These are phyloP conservation scores for Galendromus occidentalis DNA, from an alignment of 1,140 invertebrate genomes.

Conservation along the genomic window DNA sequence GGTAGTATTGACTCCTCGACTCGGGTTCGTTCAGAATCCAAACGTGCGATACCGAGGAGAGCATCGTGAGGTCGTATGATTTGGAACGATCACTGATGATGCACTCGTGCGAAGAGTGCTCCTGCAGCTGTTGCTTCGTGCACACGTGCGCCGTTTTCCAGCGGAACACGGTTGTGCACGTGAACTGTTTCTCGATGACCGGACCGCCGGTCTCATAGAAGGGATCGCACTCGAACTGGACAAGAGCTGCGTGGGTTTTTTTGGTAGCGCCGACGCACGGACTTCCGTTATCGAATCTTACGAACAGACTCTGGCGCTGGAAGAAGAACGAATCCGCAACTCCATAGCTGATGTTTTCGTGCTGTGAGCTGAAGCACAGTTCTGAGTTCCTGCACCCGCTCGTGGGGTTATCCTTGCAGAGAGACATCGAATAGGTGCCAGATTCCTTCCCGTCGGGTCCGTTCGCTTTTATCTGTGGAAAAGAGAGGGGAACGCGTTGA, in stretches of 20 bases:
- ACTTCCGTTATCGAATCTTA: slow-evolving; percentile 14
- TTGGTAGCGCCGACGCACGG: slow-evolving; percentile 7
- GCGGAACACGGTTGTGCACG: slow-evolving; percentile 23
- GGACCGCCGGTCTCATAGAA: slow-evolving; percentile 17
- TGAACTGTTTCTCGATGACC: slow-evolving; percentile 4
- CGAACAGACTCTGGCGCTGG: slow-evolving; percentile 10
- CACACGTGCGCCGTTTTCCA: slow-evolving; percentile 26
- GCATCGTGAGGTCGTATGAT: slow-evolving; percentile 17
- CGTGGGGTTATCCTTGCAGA: not conserved
- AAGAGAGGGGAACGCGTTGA: too few relatives aligned
- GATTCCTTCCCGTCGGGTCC: not conserved
- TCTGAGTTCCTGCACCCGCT: not conserved
- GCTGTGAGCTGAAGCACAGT: not conserved
- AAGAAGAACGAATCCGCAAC: not conserved
- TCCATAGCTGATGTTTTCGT: slow-evolving; percentile 14
- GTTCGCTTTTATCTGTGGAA: not conserved
- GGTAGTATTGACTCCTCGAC: not conserved
- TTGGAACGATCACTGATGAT: not conserved
- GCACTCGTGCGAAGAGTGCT: not conserved
- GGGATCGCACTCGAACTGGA: slow-evolving; percentile 22
- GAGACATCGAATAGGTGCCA: not conserved
- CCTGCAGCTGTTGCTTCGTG: slow-evolving; percentile 16
- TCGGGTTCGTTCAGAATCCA: slow-evolving; percentile 14
- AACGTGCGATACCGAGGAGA: slow-evolving; percentile 19
- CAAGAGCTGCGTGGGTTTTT: slow-evolving; percentile 15